These are phyloP conservation scores for Chydorus sphaericus DNA, from an alignment of 2,888 invertebrate genomes.

Conservation along the genomic window DNA sequence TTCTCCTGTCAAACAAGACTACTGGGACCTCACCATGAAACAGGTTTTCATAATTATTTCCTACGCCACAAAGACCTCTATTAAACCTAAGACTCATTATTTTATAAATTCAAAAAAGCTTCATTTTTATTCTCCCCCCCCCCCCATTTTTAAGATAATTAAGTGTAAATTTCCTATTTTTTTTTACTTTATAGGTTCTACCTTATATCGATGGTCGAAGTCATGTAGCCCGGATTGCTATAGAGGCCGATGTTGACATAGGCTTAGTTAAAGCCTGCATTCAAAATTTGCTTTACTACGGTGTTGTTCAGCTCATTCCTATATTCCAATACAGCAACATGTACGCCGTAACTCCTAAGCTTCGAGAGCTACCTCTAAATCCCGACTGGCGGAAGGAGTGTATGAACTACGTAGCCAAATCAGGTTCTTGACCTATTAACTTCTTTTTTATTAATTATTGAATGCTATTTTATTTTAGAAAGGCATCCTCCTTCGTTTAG, in stretches of 20 bases:
- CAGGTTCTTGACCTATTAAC: constrained; percentile 32
- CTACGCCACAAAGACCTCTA: not conserved
- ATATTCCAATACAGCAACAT: constrained; percentile 74
- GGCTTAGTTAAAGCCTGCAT: constrained; percentile 87
- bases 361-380: constrained; percentile 52
- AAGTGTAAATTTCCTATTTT: not conserved
- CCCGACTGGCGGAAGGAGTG: constrained; percentile 52
- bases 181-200: constrained; percentile 39
- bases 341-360: constrained; percentile 60
- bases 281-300: constrained; percentile 74
- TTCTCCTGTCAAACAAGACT: constrained; percentile 44
- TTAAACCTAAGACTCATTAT: too few relatives aligned
- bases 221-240: constrained; percentile 77
- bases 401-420: constrained; percentile 50
- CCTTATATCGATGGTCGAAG: constrained; percentile 85
- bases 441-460: constrained; percentile 6
- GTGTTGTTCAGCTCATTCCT: constrained; percentile 57
- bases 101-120: constrained; percentile 7
- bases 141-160: not conserved
- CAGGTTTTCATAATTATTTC: constrained; percentile 42
- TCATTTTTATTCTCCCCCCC: not conserved
- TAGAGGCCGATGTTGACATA: constrained; percentile 80
- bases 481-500: constrained; percentile 48
- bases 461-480: constrained; percentile 30
- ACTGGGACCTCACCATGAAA: constrained; percentile 89